phyloP scores from a whole-genome alignment of 2,113 vertebrate species.

The Lophochroa leadbeateri region DNA sequence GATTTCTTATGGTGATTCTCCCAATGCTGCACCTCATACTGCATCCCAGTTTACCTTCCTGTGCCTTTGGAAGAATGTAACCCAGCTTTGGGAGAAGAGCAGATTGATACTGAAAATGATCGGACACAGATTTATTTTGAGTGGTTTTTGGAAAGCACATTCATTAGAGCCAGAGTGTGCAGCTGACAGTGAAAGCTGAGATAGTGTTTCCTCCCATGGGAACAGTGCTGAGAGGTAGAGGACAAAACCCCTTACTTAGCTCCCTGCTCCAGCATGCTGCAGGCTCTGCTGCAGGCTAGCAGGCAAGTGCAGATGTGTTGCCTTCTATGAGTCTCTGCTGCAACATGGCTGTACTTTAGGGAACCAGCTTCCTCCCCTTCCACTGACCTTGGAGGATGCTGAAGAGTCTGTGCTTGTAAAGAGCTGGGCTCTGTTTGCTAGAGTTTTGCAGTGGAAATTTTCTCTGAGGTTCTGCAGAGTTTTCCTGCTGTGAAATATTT shows the following conservation, averaged over 20 bases:
- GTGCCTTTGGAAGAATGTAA: background rate
- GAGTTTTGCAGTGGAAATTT: background rate
- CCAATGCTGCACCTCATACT: background rate
- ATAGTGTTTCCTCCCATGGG: background rate
- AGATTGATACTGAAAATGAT: background rate
- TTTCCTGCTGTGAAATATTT: constrained; percentile 11
- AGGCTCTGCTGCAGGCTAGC: background rate
- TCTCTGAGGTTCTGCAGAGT: background rate
- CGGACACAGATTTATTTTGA: background rate
- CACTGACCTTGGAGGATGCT: background rate
- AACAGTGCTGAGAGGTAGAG: background rate
- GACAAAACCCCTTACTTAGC: background rate
- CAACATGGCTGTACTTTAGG: background rate
- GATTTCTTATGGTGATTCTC: background rate
- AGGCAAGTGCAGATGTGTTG: background rate
- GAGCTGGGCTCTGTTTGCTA: background rate
- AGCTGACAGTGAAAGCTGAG: background rate
- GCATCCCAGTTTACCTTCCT: background rate
- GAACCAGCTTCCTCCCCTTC: background rate
- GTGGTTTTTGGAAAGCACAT: background rate
- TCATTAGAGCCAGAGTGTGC: background rate
- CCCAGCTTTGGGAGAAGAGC: background rate
- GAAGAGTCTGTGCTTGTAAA: background rate
- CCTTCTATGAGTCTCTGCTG: background rate
- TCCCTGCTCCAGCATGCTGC: background rate